Evolutionary conservation across 2,797 vertebrate genomes (phyloP).

Genomic region (Bradypodion ventrale): DNA sequence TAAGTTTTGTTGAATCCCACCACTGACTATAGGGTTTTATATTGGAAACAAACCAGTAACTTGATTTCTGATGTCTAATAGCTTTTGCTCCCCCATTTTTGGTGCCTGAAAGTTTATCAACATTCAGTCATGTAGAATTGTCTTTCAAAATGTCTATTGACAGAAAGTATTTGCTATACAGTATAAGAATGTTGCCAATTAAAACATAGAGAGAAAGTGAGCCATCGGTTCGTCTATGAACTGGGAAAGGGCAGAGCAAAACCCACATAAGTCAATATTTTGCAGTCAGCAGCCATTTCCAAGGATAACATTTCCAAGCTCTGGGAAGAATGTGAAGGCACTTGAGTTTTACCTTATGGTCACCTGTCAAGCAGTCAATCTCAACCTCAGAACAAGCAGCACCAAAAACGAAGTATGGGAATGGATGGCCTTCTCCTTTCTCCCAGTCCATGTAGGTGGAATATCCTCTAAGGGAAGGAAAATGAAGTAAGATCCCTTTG

Average conservation of each 20-base stretch:
- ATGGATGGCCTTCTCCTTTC: conserved; percentile 77
- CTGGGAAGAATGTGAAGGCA: not conserved
- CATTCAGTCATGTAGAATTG: not conserved
- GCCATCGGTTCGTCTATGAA: not conserved
- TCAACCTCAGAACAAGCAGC: conserved; percentile 85
- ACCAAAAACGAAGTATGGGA: conserved; percentile 78
- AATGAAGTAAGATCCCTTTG: conserved; percentile 14
- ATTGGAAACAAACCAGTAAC: not conserved
- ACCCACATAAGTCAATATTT: too few relatives aligned
- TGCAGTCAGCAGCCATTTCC: too few relatives aligned
- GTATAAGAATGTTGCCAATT: not conserved
- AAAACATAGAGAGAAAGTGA: not conserved
- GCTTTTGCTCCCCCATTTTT: not conserved
- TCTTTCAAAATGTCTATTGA: not conserved
- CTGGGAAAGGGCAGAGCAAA: not conserved
- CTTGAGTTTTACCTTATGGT: conserved; percentile 79
- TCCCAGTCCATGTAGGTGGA: conserved; percentile 83
- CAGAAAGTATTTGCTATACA: not conserved
- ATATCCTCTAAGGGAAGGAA: conserved; percentile 75
- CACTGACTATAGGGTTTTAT: too few relatives aligned
- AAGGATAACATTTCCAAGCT: not conserved
- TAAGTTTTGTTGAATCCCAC: too few relatives aligned
- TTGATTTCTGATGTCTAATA: not conserved
- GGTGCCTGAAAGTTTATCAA: not conserved
- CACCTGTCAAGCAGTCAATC: conserved; percentile 86